phyloP scores from a whole-genome alignment of 1,140 invertebrate genomes.

The Lysiphlebus fabarum region DNA sequence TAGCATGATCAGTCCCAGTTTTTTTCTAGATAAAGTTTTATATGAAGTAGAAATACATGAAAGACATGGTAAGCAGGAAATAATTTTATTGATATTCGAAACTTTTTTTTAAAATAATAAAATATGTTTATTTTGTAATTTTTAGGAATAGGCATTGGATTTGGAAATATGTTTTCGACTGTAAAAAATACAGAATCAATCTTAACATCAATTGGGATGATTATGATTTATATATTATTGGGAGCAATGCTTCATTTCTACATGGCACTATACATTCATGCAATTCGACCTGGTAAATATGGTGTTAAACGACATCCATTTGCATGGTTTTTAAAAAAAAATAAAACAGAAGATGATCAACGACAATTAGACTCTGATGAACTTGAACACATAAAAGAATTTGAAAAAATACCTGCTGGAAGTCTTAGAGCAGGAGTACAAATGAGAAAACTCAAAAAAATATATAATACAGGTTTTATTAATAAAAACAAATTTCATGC shows the following conservation, averaged over 20 bases:
- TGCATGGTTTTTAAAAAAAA: constrained; percentile 53
- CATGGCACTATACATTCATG: constrained; percentile 53
- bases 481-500: constrained; percentile 39
- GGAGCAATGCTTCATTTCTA: constrained; percentile 32
- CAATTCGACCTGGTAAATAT: constrained; percentile 56
- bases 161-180: constrained; percentile 28
- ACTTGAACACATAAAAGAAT: constrained; percentile 33
- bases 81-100: too few relatives aligned
- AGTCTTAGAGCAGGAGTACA: constrained; percentile 42
- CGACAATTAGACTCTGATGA: constrained; percentile 32
- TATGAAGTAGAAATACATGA: too few relatives aligned
- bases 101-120: too few relatives aligned
- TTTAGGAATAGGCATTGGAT: constrained; percentile 33
- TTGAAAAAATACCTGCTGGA: constrained; percentile 36
- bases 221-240: constrained; percentile 36
- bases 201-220: constrained; percentile 30
- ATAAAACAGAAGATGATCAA: constrained; percentile 38
- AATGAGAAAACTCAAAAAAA: constrained; percentile 47
- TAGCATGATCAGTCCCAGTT: too few relatives aligned
- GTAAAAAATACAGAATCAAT: constrained; percentile 19
- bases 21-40: too few relatives aligned
- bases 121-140: too few relatives aligned
- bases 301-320: constrained; percentile 57
- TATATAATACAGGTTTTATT: constrained; percentile 38
- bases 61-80: too few relatives aligned